Evolutionary conservation across 2,888 invertebrate species (phyloP).

Genomic region (Eilema caniola): DNA sequence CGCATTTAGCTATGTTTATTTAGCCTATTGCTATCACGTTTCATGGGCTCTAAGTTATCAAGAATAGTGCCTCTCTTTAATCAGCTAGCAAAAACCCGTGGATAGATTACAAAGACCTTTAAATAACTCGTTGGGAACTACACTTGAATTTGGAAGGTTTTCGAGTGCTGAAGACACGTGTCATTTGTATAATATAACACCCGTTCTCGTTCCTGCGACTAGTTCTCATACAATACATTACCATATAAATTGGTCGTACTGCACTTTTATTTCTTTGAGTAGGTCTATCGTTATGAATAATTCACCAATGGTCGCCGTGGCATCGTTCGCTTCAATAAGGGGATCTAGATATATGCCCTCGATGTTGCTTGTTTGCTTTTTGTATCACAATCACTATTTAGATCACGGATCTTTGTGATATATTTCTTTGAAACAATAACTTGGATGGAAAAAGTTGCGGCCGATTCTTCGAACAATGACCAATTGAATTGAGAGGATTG

Average conservation of each 20-base stretch:
- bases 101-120: background rate
- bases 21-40: background rate
- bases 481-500: background rate
- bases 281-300: constrained; percentile 60
- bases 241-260: constrained; percentile 49
- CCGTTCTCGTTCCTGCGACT: constrained; percentile 23
- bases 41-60: background rate
- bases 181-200: background rate
- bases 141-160: background rate
- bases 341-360: constrained; percentile 53
- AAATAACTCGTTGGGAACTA: background rate
- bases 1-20: no score
- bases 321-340: constrained; percentile 62
- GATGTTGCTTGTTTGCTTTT: constrained; percentile 63
- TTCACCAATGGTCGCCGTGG: constrained; percentile 49
- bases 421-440: constrained; percentile 22
- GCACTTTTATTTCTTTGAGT: constrained; percentile 51
- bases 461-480: background rate
- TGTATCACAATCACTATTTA: constrained; percentile 49
- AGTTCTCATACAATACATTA: constrained; percentile 36
- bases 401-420: constrained; percentile 50
- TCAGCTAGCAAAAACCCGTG: background rate
- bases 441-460: constrained; percentile 4
- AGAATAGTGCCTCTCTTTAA: background rate
- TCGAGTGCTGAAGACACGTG: background rate